A percentile compares a stretch with the other conserved stretches of the same genome.
phyloP scores from a whole-genome alignment of 92 coral and sea anemone species.

The Zoanthus sansibaricus region DNA sequence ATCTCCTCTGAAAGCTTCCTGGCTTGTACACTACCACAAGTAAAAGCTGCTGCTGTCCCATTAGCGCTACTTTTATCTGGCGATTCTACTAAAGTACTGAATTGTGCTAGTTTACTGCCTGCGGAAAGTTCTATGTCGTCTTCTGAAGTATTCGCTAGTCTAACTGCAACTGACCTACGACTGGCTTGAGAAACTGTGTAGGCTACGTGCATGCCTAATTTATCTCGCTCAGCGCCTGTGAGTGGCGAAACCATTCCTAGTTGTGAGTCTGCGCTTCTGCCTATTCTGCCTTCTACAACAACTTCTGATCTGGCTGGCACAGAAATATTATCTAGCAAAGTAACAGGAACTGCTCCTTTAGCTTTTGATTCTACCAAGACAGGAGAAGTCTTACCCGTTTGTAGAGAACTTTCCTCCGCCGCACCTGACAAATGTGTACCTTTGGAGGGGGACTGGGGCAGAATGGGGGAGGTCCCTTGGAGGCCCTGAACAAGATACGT shows the following conservation, averaged over 20 bases:
- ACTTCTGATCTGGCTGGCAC: slow-evolving; percentile 15
- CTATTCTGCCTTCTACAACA: slow-evolving; percentile 6
- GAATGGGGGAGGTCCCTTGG: no score
- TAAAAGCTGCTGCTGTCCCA: slow-evolving; percentile 1
- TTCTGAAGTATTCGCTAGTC: slow-evolving; percentile 40
- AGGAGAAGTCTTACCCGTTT: no score
- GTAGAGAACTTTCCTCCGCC: no score
- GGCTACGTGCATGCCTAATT: slow-evolving; percentile 30
- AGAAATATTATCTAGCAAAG: slow-evolving; percentile 19
- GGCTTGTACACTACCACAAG: slow-evolving; percentile 20
- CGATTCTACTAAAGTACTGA: slow-evolving; percentile 34
- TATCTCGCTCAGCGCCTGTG: background rate
- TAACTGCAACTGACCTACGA: slow-evolving; percentile 35
- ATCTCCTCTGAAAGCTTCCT: slow-evolving; percentile 48
- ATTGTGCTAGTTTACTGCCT: slow-evolving; percentile 38
- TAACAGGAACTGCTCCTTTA: slow-evolving; percentile 4
- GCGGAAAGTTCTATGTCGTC: slow-evolving; percentile 44
- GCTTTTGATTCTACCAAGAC: background rate
- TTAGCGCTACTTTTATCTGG: background rate
- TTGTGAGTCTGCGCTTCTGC: slow-evolving; percentile 8
- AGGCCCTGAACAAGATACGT: no score
- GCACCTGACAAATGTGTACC: no score
- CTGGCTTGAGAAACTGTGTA: slow-evolving; percentile 46
- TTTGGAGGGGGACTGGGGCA: no score
- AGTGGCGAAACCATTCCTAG: slow-evolving; percentile 19